These are phyloP conservation scores for Alfaro cultratus DNA, from an alignment of 2,797 vertebrate species.

Conservation along the genomic window DNA sequence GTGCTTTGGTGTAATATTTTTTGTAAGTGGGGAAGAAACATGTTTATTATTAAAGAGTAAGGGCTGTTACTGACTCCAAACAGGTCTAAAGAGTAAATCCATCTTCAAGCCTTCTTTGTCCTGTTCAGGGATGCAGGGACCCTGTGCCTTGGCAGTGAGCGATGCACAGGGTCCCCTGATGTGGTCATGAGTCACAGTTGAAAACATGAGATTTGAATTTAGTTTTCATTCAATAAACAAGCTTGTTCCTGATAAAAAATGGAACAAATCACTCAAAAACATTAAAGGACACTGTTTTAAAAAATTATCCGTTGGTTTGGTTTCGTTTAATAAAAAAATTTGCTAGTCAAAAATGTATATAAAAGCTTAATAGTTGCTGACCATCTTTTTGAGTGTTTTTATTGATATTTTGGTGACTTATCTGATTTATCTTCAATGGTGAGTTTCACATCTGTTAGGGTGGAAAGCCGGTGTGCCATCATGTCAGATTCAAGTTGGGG, in stretches of 20 bases:
- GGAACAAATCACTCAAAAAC: not conserved
- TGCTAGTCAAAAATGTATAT: not conserved
- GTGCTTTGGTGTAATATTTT: slow-evolving; percentile 45
- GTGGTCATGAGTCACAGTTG: not conserved
- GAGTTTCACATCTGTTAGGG: not conserved
- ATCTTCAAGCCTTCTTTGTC: not conserved
- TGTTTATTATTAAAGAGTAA: slow-evolving; percentile 45
- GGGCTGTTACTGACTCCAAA: slow-evolving; percentile 47
- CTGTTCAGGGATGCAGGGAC: not conserved
- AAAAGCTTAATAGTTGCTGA: not conserved
- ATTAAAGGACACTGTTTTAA: not conserved
- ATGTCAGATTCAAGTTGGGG: not conserved
- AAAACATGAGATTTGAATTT: not conserved
- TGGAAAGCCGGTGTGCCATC: too few relatives aligned
- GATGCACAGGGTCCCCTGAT: not conserved
- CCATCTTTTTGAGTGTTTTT: not conserved
- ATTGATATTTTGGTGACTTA: not conserved
- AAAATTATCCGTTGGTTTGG: not conserved
- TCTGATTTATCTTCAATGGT: not conserved
- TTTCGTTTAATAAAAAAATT: not conserved
- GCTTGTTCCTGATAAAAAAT: not conserved
- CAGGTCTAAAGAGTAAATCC: not conserved
- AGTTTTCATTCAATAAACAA: not conserved
- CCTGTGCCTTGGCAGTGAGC: not conserved
- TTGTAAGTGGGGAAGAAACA: slow-evolving; percentile 27